phyloP scores from a whole-genome alignment of 1,140 invertebrate species.

The Ptiloglossa arizonensis region DNA sequence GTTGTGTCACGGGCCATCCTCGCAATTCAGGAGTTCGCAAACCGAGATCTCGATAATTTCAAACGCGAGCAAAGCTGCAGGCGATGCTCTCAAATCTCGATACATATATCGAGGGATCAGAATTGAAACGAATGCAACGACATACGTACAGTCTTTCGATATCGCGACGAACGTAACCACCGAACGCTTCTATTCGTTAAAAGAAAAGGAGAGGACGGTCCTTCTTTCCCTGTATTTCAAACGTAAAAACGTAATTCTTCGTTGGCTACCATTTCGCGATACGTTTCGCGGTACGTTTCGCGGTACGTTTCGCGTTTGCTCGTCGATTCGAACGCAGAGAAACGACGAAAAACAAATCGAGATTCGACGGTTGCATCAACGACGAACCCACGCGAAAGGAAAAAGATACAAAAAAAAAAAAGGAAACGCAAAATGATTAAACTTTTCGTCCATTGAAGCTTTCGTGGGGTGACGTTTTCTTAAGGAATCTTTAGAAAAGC shows the following conservation, averaged over 20 bases:
- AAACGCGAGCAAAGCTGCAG: neutral
- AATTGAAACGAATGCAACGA: neutral
- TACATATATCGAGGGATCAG: neutral
- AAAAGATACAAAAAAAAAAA: no score
- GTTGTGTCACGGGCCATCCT: neutral
- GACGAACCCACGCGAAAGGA: neutral
- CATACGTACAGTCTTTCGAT: neutral
- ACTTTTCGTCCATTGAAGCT: constrained; percentile 26
- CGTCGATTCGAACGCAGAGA: neutral
- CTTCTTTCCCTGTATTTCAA: neutral
- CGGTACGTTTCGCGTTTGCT: neutral
- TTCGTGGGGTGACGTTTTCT: neutral
- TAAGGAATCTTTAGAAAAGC: neutral
- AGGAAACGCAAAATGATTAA: neutral
- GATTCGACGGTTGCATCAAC: neutral
- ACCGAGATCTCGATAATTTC: constrained; percentile 26
- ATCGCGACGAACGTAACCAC: neutral
- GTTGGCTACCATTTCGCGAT: neutral
- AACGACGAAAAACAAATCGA: neutral
- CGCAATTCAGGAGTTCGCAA: neutral
- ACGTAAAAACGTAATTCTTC: neutral
- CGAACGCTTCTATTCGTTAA: neutral
- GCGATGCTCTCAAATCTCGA: neutral
- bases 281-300: neutral
- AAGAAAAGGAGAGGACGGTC: neutral